A percentile compares a stretch with the other conserved stretches of the same genome.
These are phyloP conservation scores for Lissocephala sabroskyi DNA, from an alignment of 2,888 invertebrate species.

Conservation along the genomic window DNA sequence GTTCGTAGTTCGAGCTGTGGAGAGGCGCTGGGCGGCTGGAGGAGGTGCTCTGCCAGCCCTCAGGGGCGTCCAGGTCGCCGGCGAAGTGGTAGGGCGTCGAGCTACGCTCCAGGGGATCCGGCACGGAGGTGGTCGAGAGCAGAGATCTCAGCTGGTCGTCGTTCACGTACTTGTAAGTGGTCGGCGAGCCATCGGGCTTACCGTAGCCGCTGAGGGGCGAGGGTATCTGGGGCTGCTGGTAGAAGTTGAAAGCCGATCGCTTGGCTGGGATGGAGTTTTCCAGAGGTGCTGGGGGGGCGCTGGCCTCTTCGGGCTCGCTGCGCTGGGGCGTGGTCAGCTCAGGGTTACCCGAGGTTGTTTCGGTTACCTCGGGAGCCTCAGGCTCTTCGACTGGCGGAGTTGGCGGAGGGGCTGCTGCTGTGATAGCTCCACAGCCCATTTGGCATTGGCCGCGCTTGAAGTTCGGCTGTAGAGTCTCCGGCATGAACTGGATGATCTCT, in stretches of 20 bases:
- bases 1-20: background rate
- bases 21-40: background rate
- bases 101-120: slow-evolving; percentile 42
- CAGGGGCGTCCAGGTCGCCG: slow-evolving; percentile 36
- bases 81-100: slow-evolving; percentile 49
- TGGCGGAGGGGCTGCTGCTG: slow-evolving; percentile 14
- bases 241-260: slow-evolving; percentile 29
- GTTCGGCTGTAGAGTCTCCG: slow-evolving; percentile 63
- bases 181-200: slow-evolving; percentile 39
- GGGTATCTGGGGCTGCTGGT: slow-evolving; percentile 32
- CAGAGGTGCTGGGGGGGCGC: slow-evolving; percentile 1
- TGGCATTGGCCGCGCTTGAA: slow-evolving; percentile 65
- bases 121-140: slow-evolving; percentile 49
- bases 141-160: slow-evolving; percentile 52
- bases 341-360: too few relatives aligned
- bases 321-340: background rate
- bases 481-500: slow-evolving; percentile 70
- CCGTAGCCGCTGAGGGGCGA: slow-evolving; percentile 26
- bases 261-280: slow-evolving; percentile 32
- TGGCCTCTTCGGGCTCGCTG: background rate
- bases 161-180: slow-evolving; percentile 55
- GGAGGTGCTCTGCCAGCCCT: background rate
- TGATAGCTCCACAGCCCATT: slow-evolving; percentile 42
- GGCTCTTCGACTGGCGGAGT: slow-evolving; percentile 5
- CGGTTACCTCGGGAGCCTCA: slow-evolving; percentile 1